A percentile compares a stretch with the other conserved stretches of the same genome.
phyloP scores from a whole-genome alignment of 2,113 vertebrate species.

The Cheirogaleus medius region DNA sequence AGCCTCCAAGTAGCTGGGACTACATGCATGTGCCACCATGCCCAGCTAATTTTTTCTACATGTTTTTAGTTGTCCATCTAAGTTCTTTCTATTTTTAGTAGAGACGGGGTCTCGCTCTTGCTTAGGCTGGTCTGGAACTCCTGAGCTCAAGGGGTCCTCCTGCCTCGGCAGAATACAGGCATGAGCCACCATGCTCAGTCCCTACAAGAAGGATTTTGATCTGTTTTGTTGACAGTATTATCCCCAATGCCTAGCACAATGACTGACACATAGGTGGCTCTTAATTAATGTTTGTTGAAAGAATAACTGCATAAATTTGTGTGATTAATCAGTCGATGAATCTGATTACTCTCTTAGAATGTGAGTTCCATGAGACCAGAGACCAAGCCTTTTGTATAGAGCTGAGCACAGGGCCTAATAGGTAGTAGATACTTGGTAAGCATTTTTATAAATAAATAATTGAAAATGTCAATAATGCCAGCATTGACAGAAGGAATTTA shows the following conservation, averaged over 20 bases:
- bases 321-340: background rate
- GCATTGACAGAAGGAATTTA: background rate
- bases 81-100: too few relatives aligned
- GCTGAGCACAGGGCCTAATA: background rate
- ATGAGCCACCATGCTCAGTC: too few relatives aligned
- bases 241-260: background rate
- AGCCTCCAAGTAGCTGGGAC: too few relatives aligned
- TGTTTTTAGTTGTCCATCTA: too few relatives aligned
- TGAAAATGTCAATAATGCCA: background rate
- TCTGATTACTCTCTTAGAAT: background rate
- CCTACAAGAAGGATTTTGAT: background rate
- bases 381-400: background rate
- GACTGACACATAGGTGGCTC: background rate
- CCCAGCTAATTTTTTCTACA: too few relatives aligned
- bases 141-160: too few relatives aligned
- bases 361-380: background rate
- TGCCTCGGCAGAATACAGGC: too few relatives aligned
- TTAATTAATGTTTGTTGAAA: background rate
- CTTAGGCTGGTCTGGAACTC: too few relatives aligned
- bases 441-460: constrained; percentile 42
- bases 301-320: background rate
- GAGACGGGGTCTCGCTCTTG: too few relatives aligned
- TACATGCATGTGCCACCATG: too few relatives aligned
- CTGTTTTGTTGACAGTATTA: background rate
- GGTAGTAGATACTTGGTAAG: background rate